Base-by-base conservation (phyloP, 2,797 vertebrate species). In the Anolis apletophallus region DNA sequence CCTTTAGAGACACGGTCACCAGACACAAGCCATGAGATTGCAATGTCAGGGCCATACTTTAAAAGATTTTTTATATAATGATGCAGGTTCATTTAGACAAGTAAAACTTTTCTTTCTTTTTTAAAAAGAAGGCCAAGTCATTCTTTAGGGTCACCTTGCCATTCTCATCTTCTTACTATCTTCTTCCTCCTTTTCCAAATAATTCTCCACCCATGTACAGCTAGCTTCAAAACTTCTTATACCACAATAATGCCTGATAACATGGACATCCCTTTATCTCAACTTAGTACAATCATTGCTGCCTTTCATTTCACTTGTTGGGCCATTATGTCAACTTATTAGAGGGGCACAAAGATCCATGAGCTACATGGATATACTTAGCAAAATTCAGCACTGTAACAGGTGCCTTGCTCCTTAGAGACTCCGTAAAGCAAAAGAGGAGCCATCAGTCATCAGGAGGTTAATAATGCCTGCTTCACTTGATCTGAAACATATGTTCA, bases 61-160 rank as follows among this genome's bases (percentile, higher is more conserved):
- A 9, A 87, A 67, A 88, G 32, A 10, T 29, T 81, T 82, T 72
- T 83, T 73, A 83, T 21, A 50, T n/a, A 90, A 91, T 34, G 7
- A 19, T 83, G 2, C 52, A 80, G 76, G 75, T 83, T 88, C 71
- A 73, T 81, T 91, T 36, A 54, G 29, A 81, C 29, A 85, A 85
- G 17, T 46, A 83, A 61, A 83, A 84, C 0, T 1, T 40, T 87
- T 91, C 76, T 19, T 55, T 17, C 3, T 46, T 91, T 79, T 55
- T 17, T 8, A 13, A 67, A 16, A 50, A 40, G 40, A 89, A 83
- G 52, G 67, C 67, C 79, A 90, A 34, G 9, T 90, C 73, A 72
- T 69, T 73, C 68, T 46, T 32, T 81, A 0, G 0, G 86, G 84
- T 57, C 73, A 86, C 26, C 78, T 71, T 72, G 46, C 55, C 57